phyloP scores from a whole-genome alignment of 2,888 invertebrate species.

The Podotricha telesiphe region DNA sequence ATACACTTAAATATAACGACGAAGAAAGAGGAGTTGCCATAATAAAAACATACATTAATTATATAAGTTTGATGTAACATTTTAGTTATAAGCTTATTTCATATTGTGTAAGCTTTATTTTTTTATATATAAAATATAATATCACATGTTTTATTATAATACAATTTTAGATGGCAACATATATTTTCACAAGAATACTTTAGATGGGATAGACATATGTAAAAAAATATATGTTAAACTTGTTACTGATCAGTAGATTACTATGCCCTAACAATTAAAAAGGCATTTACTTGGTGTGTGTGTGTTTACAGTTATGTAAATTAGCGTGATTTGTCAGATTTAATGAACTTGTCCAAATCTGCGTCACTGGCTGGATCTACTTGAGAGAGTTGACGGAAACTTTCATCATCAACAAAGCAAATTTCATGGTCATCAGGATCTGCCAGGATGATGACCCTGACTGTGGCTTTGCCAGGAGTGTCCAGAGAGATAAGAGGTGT shows the following conservation, averaged over 20 bases:
- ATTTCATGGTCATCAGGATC: constrained; percentile 99
- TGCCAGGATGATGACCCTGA: constrained; percentile 96
- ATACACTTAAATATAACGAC: constrained; percentile 9
- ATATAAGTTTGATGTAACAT: background rate
- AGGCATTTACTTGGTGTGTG: background rate
- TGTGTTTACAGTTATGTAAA: background rate
- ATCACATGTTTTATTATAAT: constrained; percentile 2
- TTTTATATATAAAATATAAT: background rate
- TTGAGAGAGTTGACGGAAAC: constrained; percentile 93
- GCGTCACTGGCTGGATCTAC: constrained; percentile 92
- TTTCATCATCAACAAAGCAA: constrained; percentile 99
- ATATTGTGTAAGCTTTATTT: background rate
- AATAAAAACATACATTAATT: background rate
- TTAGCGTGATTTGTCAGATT: constrained; percentile 84
- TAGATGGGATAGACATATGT: background rate
- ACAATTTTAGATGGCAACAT: background rate
- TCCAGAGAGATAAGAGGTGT: constrained; percentile 96
- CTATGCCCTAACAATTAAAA: background rate
- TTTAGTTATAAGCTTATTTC: background rate
- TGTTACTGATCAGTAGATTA: background rate
- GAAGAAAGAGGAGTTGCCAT: constrained; percentile 10
- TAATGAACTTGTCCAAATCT: constrained; percentile 90
- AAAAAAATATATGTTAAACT: background rate
- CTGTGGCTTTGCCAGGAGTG: constrained; percentile 98
- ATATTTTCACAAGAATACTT: background rate